A percentile compares a stretch with the other conserved stretches of the same genome.
Evolutionary conservation across 2,797 vertebrate genomes (phyloP).

Genomic region (Lacerta viridis): DNA sequence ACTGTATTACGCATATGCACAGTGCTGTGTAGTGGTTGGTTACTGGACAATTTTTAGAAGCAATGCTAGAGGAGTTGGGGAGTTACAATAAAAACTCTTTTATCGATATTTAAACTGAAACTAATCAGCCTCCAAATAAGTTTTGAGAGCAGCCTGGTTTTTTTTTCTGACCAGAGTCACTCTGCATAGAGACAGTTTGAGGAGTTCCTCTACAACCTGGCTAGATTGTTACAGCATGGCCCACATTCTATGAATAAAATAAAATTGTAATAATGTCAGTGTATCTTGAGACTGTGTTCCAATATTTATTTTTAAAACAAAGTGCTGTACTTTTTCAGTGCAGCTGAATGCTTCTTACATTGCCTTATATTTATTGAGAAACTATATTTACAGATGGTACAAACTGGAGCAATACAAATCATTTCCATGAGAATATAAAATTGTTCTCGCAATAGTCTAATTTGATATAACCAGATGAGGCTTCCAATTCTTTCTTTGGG

Average conservation of each 20-base stretch:
- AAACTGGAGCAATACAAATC: not conserved
- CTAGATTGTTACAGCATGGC: not conserved
- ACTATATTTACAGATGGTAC: not conserved
- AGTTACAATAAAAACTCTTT: too few relatives aligned
- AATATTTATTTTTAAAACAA: not conserved
- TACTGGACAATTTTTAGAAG: too few relatives aligned
- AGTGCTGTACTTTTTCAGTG: not conserved
- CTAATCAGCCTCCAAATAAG: too few relatives aligned
- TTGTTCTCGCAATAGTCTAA: conserved; percentile 15
- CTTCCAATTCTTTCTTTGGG: conserved; percentile 20
- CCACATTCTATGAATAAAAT: too few relatives aligned
- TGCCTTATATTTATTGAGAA: not conserved
- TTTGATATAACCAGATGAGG: conserved; percentile 27
- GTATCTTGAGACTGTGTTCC: not conserved
- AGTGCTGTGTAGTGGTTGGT: too few relatives aligned
- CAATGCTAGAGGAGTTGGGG: too few relatives aligned
- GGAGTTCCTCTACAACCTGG: not conserved
- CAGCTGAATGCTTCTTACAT: not conserved
- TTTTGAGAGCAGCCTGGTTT: too few relatives aligned
- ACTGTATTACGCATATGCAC: too few relatives aligned
- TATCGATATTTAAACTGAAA: too few relatives aligned
- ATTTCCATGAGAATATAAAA: not conserved
- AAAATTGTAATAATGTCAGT: not conserved
- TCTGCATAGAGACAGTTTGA: too few relatives aligned
- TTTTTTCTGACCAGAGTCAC: too few relatives aligned